phyloP scores from a whole-genome alignment of 2,797 vertebrate species.

The Alcedo atthis region DNA sequence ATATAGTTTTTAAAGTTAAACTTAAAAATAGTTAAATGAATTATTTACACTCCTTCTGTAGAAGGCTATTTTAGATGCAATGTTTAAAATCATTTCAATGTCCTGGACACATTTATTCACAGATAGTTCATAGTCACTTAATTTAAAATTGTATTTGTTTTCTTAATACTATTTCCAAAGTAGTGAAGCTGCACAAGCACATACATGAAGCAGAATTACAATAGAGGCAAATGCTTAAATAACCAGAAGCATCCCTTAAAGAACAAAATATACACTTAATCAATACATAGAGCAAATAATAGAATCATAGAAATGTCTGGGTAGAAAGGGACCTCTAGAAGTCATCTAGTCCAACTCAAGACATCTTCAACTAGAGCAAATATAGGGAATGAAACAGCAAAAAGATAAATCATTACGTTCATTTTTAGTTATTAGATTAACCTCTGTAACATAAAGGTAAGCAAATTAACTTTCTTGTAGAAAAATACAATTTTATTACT shows the following conservation, averaged over 20 bases:
- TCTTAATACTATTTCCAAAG: not conserved
- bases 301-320: too few species aligned
- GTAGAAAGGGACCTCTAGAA: too few species aligned
- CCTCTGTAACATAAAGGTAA: not conserved
- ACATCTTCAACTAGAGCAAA: too few species aligned
- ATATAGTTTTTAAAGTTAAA: not conserved
- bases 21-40: not conserved
- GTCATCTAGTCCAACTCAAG: too few species aligned
- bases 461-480: not conserved
- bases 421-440: not conserved
- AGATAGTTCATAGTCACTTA: fast-evolving
- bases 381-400: too few species aligned
- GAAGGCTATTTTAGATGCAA: not conserved
- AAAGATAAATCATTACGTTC: too few species aligned
- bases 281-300: not conserved
- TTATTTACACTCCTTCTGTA: not conserved
- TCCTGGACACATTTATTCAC: not conserved
- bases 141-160: not conserved
- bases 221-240: not conserved
- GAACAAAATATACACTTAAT: not conserved
- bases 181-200: not conserved
- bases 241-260: fast-evolving
- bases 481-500: not conserved
- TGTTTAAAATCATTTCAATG: not conserved
- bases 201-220: not conserved